These are phyloP conservation scores for Chitala chitala DNA, from an alignment of 2,113 vertebrate genomes.

Conservation along the genomic window DNA sequence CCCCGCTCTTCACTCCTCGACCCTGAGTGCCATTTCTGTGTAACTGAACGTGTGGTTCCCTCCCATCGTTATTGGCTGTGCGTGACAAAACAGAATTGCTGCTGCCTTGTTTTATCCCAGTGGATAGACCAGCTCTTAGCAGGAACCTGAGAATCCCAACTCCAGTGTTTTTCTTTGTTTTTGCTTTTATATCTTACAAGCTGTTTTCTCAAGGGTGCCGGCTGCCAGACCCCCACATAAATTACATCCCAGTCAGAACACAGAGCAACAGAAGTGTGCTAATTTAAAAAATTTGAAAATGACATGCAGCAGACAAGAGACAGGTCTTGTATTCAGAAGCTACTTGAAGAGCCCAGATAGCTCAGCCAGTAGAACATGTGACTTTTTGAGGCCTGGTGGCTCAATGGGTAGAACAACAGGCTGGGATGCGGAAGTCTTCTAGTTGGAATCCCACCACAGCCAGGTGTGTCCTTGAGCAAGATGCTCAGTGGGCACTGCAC, in stretches of 20 bases:
- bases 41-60: conserved; percentile 29
- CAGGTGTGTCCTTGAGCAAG: no score
- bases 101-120: conserved; percentile 31
- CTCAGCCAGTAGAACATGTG: no score
- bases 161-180: conserved; percentile 33
- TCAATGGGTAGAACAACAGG: no score
- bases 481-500: no score
- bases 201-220: conserved; percentile 25
- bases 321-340: no score
- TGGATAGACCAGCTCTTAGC: conserved; percentile 37
- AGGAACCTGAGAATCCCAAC: conserved; percentile 40
- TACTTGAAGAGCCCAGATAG: no score
- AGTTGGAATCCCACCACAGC: no score
- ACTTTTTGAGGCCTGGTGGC: no score
- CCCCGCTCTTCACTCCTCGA: conserved; percentile 45
- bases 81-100: conserved; percentile 26
- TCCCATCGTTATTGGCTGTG: conserved; percentile 42
- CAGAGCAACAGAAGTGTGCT: conserved; percentile 26
- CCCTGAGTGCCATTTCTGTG: conserved; percentile 34
- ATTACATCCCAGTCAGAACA: conserved; percentile 50
- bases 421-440: no score
- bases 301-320: conserved; percentile 34
- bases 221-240: conserved; percentile 46
- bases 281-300: conserved; percentile 42
- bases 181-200: conserved; percentile 33